These are phyloP conservation scores for Rattus rattus DNA, from an alignment of 2,113 vertebrate species.

Conservation along the genomic window DNA sequence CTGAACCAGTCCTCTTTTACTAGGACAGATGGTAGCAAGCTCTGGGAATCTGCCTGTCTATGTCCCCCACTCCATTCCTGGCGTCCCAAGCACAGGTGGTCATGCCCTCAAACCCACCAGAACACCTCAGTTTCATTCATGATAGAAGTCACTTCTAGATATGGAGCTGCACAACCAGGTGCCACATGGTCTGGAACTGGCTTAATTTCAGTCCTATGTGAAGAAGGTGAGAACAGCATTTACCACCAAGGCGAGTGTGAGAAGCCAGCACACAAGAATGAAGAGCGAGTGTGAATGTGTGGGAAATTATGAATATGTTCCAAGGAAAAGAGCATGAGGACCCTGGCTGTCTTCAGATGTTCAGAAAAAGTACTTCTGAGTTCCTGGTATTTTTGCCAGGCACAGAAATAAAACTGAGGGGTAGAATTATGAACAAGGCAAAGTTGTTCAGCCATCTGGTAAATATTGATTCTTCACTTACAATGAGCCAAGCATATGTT, in stretches of 20 bases:
- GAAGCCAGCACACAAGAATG: not conserved
- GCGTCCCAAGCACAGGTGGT: not conserved
- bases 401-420: not conserved
- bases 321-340: no score
- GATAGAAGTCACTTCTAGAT: not conserved
- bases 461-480: not conserved
- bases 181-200: accelerated
- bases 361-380: not conserved
- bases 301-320: no score
- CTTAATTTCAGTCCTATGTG: accelerated
- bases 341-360: not conserved
- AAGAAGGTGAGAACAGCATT: not conserved
- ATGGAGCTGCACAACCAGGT: no score
- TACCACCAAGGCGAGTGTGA: not conserved
- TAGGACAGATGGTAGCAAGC: not conserved
- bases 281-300: no score
- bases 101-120: no score
- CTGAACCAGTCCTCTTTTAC: not conserved
- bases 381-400: not conserved
- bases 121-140: not conserved
- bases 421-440: not conserved
- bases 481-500: not conserved
- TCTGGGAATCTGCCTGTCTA: not conserved
- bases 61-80: not conserved
- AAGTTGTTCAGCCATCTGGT: not conserved